phyloP scores from a whole-genome alignment of 2,113 vertebrate species.

The Cromileptes altivelis region DNA sequence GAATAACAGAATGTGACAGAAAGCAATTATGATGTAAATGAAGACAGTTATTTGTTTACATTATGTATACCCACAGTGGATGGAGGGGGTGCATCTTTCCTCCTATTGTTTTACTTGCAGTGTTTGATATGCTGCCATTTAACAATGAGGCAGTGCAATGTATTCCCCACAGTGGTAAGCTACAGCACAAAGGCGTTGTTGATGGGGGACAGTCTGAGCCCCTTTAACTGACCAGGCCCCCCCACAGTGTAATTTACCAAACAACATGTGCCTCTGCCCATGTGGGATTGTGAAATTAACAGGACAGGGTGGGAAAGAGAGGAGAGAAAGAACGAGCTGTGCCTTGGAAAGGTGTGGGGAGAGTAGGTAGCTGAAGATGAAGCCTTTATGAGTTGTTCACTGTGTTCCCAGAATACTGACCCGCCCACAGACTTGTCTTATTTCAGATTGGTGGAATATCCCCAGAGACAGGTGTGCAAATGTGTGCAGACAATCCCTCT shows the following conservation, averaged over 20 bases:
- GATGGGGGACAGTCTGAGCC: slow-evolving; percentile 37
- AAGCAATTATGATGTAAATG: slow-evolving; percentile 75
- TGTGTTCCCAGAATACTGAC: slow-evolving; percentile 71
- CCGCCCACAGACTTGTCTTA: slow-evolving; percentile 74
- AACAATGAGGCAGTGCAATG: slow-evolving; percentile 53
- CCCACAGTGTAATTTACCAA: slow-evolving; percentile 58
- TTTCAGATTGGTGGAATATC: slow-evolving; percentile 73
- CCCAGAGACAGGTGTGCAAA: slow-evolving; percentile 76
- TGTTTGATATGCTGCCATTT: slow-evolving; percentile 71
- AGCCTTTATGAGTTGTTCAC: slow-evolving; percentile 62
- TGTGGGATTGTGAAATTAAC: slow-evolving; percentile 51
- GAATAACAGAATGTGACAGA: slow-evolving; percentile 48
- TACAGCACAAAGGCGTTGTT: slow-evolving; percentile 46
- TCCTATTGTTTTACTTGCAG: slow-evolving; percentile 54
- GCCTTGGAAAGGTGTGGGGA: slow-evolving; percentile 43
- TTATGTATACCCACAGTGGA: slow-evolving; percentile 46
- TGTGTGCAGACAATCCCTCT: slow-evolving; percentile 60
- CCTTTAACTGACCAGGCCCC: slow-evolving; percentile 49
- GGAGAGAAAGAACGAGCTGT: slow-evolving; percentile 21
- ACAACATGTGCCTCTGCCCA: slow-evolving; percentile 51
- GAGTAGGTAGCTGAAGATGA: slow-evolving; percentile 57
- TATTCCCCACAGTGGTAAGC: slow-evolving; percentile 52
- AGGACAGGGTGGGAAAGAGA: slow-evolving; percentile 3
- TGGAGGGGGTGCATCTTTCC: slow-evolving; percentile 30
- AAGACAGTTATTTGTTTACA: slow-evolving; percentile 70